Evolutionary conservation across 37 sponge, comb jelly and placozoan species (phyloP).

Genomic region (Halichondria panicea): DNA sequence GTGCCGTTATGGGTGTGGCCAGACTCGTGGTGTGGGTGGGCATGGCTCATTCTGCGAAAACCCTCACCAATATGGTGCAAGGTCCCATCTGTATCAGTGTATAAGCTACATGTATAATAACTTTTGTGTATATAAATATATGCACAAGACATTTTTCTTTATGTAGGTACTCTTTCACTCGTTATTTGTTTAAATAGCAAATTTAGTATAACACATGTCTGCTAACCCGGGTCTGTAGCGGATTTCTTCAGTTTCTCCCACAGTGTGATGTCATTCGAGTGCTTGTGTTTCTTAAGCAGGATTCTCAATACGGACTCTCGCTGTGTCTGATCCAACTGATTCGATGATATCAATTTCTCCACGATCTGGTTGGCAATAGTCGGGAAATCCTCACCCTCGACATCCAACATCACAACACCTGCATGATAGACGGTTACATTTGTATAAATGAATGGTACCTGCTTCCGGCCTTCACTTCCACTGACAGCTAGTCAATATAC

Average conservation of each 20-base stretch:
- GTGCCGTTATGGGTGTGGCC: no score
- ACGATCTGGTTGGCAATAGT: slow-evolving; percentile 31
- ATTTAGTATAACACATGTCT: no score
- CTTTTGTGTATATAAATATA: background rate
- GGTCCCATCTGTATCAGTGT: slow-evolving; percentile 30
- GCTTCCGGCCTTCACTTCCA: no score
- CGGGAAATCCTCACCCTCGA: slow-evolving; percentile 51
- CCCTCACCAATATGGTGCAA: slow-evolving; percentile 44
- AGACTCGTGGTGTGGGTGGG: no score
- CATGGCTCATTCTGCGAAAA: slow-evolving; percentile 8
- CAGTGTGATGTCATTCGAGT: slow-evolving; percentile 23
- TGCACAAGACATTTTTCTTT: no score
- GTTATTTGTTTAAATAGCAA: no score
- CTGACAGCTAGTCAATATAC: no score
- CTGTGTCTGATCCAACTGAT: slow-evolving; percentile 1
- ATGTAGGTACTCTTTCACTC: background rate
- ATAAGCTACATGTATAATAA: background rate
- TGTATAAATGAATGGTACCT: no score
- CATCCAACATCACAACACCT: slow-evolving; percentile 49
- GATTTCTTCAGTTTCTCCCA: slow-evolving; percentile 47
- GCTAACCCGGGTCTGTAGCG: slow-evolving; percentile 19
- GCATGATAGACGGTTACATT: background rate
- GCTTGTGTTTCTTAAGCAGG: slow-evolving; percentile 63
- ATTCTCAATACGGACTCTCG: slow-evolving; percentile 17
- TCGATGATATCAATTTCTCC: slow-evolving; percentile 8